Percentiles rank a stretch among this genome's conserved stretches.
phyloP scores from a whole-genome alignment of 2,797 vertebrate species.

The Pristis pectinata region DNA sequence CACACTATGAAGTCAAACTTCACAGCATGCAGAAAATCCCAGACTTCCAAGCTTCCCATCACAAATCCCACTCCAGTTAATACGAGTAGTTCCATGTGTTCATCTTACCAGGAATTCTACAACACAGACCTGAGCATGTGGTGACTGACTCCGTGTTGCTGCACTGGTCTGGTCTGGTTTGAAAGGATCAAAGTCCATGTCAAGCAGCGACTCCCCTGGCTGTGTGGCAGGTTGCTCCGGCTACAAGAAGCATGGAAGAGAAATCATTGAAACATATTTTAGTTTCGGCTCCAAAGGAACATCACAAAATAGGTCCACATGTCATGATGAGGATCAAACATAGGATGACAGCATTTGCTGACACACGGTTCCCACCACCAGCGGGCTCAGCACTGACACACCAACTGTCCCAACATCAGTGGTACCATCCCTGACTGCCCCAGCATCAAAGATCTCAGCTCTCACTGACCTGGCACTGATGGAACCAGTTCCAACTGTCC shows the following conservation, averaged over 20 bases:
- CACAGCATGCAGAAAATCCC: too few species aligned
- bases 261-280: conserved; percentile 10
- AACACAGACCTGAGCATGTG: conserved; percentile 76
- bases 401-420: neutral
- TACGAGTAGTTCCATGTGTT: too few species aligned
- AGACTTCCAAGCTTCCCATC: neutral
- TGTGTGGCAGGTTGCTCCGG: conserved; percentile 71
- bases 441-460: neutral
- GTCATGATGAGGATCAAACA: neutral
- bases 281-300: neutral
- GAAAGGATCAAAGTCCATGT: conserved; percentile 91
- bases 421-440: neutral
- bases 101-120: neutral
- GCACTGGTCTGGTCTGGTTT: conserved; percentile 67
- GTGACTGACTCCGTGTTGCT: conserved; percentile 65
- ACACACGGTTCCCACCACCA: too few species aligned
- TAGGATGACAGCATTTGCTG: neutral
- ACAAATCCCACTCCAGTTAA: neutral
- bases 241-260: conserved; percentile 52
- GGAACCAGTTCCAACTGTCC: neutral
- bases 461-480: neutral
- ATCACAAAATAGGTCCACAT: neutral
- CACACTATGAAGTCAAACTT: too few species aligned
- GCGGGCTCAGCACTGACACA: neutral
- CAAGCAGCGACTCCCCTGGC: conserved; percentile 79